Conservation (phyloP, 2,113 vertebrate genomes). For the Eublepharis macularius region DNA sequence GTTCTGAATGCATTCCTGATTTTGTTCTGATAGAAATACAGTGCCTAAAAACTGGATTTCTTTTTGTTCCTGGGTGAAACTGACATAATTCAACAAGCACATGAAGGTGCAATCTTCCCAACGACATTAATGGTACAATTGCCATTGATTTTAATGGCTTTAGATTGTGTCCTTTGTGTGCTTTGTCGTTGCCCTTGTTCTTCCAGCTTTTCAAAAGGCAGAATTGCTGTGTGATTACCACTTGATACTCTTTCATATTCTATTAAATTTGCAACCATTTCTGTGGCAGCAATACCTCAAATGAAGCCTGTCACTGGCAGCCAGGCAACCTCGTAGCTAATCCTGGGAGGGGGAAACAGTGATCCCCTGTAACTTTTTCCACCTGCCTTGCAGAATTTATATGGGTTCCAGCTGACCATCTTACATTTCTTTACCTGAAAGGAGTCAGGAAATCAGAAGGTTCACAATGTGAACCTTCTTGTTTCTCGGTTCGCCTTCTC, state of each 20-base stretch:
- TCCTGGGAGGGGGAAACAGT: too few species aligned
- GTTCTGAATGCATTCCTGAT: slow-evolving; percentile 31
- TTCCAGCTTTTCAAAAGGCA: not conserved
- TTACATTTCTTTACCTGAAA: not conserved
- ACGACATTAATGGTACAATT: not conserved
- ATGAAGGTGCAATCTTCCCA: not conserved
- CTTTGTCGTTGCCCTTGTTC: not conserved
- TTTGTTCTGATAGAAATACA: slow-evolving; percentile 30
- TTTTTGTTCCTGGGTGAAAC: not conserved
- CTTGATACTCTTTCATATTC: not conserved
- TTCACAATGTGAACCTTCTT: not conserved
- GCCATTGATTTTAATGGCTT: not conserved
- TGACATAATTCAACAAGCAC: not conserved
- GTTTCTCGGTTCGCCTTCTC: not conserved
- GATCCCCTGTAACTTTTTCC: not conserved
- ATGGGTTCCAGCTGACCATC: not conserved
- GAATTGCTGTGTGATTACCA: not conserved
- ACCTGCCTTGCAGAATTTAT: not conserved
- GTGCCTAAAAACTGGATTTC: slow-evolving; percentile 36
- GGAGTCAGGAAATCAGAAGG: not conserved
- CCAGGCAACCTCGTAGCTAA: not conserved
- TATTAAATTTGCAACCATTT: not conserved
- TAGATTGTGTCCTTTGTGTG: rapidly evolving
- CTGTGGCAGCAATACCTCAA: not conserved
- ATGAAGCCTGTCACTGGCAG: not conserved